phyloP scores from a whole-genome alignment of 2,113 vertebrate genomes.

The Hydropotes inermis region DNA sequence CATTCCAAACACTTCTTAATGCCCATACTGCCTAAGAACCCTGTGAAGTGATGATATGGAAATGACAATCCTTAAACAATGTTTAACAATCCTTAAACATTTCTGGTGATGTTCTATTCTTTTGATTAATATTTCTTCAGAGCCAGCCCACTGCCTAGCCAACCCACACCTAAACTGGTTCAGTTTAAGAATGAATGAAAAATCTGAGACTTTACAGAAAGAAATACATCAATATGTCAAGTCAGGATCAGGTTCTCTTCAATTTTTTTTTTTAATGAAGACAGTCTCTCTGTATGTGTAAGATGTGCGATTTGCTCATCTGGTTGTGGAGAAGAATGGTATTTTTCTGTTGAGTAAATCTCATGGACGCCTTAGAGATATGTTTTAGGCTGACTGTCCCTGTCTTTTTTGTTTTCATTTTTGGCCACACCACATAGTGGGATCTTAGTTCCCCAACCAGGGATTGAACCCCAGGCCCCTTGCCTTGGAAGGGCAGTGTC shows the following conservation, averaged over 20 bases:
- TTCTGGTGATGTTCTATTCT: not conserved
- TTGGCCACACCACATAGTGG: not conserved
- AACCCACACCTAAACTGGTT: not conserved
- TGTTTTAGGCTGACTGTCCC: not conserved
- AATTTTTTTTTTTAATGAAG: not conserved
- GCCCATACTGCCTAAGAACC: not conserved
- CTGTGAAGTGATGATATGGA: not conserved
- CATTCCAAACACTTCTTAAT: not conserved
- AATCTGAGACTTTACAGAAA: not conserved
- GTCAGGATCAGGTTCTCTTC: not conserved
- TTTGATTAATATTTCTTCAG: conserved; percentile 6
- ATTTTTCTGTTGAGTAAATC: not conserved
- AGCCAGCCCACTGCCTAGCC: not conserved
- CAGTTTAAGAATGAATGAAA: conserved; percentile 27
- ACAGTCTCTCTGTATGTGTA: not conserved
- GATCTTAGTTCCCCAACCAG: not conserved
- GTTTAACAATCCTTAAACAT: not conserved
- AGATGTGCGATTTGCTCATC: not conserved
- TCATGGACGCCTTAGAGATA: not conserved
- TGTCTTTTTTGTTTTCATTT: not conserved
- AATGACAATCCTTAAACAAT: not conserved
- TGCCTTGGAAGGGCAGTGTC: not conserved
- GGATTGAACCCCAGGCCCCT: not conserved
- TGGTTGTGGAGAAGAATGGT: not conserved
- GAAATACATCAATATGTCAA: not conserved